These are phyloP conservation scores for Sterna hirundo DNA, from an alignment of 2,113 vertebrate genomes.

Conservation along the genomic window DNA sequence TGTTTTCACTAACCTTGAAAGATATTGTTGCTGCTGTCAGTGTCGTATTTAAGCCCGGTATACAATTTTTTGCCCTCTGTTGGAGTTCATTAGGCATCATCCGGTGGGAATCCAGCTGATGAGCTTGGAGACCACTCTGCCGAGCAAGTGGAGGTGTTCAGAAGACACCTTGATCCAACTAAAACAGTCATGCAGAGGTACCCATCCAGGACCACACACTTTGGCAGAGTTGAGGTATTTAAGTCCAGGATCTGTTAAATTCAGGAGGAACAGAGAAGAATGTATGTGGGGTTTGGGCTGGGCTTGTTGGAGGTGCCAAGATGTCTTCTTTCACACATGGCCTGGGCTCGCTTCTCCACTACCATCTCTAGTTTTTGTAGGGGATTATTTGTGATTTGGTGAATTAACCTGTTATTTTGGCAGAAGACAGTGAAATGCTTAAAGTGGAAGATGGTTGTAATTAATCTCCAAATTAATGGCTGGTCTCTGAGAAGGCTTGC, in stretches of 20 bases:
- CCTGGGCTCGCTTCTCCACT: background rate
- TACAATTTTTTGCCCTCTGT: background rate
- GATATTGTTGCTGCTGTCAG: background rate
- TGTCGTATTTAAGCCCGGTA: background rate
- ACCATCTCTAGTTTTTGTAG: background rate
- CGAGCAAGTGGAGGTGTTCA: background rate
- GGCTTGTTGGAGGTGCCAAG: background rate
- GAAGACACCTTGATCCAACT: background rate
- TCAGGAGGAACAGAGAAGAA: background rate
- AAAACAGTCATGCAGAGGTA: too few species aligned
- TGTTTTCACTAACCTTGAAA: background rate
- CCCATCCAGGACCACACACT: rapidly evolving
- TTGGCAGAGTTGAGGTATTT: background rate
- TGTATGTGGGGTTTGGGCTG: rapidly evolving
- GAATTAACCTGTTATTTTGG: background rate
- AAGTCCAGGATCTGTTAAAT: background rate
- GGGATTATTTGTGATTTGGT: background rate
- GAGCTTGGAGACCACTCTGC: background rate
- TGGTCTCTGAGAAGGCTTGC: background rate
- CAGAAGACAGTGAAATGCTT: background rate
- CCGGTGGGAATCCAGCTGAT: background rate
- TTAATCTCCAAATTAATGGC: background rate
- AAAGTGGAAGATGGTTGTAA: background rate
- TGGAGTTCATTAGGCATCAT: background rate
- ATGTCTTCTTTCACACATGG: background rate